Conservation (phyloP, 2,113 vertebrate species). For the Larimichthys polyactis region DNA sequence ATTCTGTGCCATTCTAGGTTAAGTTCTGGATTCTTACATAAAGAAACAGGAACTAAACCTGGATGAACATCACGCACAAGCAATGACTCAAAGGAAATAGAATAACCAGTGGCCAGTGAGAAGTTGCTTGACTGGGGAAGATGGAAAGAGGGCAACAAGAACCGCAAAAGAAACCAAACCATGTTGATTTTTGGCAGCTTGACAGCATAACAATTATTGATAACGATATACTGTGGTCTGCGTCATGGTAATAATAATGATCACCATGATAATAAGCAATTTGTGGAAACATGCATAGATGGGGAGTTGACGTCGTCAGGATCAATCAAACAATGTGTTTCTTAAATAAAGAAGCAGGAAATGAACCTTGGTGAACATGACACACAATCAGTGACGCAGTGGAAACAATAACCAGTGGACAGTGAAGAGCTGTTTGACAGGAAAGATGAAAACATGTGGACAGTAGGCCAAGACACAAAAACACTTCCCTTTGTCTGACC, state of each 20-base stretch:
- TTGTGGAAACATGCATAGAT: not conserved
- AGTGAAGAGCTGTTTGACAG: not conserved
- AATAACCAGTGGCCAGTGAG: not conserved
- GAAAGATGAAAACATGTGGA: not conserved
- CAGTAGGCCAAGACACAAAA: not conserved
- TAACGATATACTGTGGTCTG: not conserved
- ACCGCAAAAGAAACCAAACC: not conserved
- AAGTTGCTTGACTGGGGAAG: too few relatives aligned
- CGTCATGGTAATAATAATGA: not conserved
- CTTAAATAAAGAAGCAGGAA: constrained; percentile 30
- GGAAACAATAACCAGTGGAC: not conserved
- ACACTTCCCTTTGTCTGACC: not conserved
- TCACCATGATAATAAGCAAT: not conserved
- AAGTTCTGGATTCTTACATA: constrained; percentile 15
- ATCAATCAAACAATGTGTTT: not conserved
- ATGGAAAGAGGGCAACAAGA: not conserved
- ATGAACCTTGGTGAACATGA: constrained; percentile 10
- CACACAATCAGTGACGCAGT: not conserved
- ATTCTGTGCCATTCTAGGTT: not conserved
- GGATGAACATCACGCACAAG: constrained; percentile 4
- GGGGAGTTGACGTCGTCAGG: not conserved
- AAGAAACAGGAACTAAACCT: constrained; percentile 35
- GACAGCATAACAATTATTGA: not conserved
- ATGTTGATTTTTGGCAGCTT: not conserved
- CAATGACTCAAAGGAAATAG: constrained; percentile 1